Evolutionary conservation across 2,888 invertebrate genomes (phyloP).

Genomic region (Phania funesta): DNA sequence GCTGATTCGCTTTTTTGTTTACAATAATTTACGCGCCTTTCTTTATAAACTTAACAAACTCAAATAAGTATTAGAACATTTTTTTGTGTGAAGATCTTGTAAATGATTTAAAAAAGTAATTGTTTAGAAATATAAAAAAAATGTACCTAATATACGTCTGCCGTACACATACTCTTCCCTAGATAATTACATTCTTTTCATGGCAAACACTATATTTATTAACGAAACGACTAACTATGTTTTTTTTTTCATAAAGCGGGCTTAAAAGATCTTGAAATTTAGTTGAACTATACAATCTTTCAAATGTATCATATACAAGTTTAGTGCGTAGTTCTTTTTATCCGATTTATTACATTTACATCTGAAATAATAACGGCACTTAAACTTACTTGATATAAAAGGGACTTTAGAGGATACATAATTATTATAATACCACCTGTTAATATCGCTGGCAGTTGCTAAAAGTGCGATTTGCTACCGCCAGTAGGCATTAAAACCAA

Average conservation of each 20-base stretch:
- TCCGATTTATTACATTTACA: too few relatives aligned
- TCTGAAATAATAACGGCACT: neutral
- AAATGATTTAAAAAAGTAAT: too few relatives aligned
- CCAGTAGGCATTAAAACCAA: conserved; percentile 99
- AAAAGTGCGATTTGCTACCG: conserved; percentile 96
- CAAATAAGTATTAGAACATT: too few relatives aligned
- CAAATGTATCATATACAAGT: conserved; percentile 97
- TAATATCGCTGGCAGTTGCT: conserved; percentile 94
- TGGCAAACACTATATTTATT: conserved; percentile 97
- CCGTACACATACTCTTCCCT: conserved; percentile 84
- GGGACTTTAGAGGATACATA: conserved; percentile 95
- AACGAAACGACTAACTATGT: conserved; percentile 91
- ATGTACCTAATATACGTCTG: too few relatives aligned
- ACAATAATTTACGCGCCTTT: too few relatives aligned
- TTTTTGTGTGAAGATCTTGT: too few relatives aligned
- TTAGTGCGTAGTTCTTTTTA: conserved; percentile 85
- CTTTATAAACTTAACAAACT: too few relatives aligned
- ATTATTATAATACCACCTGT: conserved; percentile 94
- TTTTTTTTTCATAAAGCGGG: conserved; percentile 86
- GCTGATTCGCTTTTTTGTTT: too few relatives aligned
- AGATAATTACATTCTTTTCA: conserved; percentile 93
- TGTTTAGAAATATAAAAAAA: too few relatives aligned
- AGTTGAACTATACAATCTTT: conserved; percentile 93
- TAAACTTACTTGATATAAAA: conserved; percentile 93
- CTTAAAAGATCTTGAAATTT: conserved; percentile 86